Conservation (phyloP, 2,888 invertebrate species). For the Nemotelus nigrinus region DNA sequence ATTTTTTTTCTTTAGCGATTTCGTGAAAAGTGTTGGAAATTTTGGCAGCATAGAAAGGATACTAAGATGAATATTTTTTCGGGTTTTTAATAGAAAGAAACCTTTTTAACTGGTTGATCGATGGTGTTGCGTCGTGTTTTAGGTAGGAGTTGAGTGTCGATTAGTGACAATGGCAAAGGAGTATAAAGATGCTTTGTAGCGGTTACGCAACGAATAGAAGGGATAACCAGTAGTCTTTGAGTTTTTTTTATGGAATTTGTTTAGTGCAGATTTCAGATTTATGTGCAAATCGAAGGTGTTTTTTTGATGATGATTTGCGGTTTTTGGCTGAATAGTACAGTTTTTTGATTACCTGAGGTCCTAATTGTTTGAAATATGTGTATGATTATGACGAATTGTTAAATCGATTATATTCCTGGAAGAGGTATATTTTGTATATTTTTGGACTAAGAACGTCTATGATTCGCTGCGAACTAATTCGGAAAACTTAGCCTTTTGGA, state of each 20-base stretch:
- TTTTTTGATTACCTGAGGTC: too few relatives aligned
- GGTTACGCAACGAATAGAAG: slow-evolving; percentile 12
- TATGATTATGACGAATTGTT: too few relatives aligned
- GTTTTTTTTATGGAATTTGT: slow-evolving; percentile 31
- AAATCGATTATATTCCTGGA: too few relatives aligned
- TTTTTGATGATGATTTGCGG: neutral
- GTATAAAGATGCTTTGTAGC: slow-evolving; percentile 23
- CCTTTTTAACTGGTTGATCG: slow-evolving; percentile 30
- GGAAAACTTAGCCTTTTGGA: too few relatives aligned
- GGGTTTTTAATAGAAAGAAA: slow-evolving; percentile 8
- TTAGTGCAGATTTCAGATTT: slow-evolving; percentile 22
- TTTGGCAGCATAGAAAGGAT: slow-evolving; percentile 9
- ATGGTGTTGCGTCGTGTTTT: neutral
- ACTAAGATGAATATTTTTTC: neutral
- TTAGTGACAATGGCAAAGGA: slow-evolving; percentile 8
- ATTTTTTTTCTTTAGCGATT: neutral
- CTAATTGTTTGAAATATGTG: too few relatives aligned
- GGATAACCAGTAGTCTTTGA: slow-evolving; percentile 1
- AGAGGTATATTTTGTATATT: too few relatives aligned
- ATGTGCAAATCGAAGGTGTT: neutral
- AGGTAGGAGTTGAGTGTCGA: neutral
- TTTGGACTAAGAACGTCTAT: too few relatives aligned
- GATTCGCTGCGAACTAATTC: too few relatives aligned
- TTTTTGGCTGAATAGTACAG: neutral
- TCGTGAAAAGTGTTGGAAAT: neutral